Conservation (phyloP, 2,113 vertebrate species). For the Chiloscyllium plagiosum region DNA sequence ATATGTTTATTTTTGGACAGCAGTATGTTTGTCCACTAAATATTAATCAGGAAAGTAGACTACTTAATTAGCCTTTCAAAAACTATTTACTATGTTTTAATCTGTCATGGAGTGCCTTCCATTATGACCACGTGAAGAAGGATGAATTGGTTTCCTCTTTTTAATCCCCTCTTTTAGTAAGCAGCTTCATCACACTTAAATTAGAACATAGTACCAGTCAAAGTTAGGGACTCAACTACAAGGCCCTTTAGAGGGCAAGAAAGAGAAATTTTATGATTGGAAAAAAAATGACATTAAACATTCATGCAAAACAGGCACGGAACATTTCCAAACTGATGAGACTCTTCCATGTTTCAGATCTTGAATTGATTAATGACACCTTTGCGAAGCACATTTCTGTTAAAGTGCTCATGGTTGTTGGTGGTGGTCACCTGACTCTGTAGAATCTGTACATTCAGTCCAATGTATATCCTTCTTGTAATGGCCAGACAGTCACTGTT, state of each 20-base stretch:
- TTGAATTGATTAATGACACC: not conserved
- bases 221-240: too few relatives aligned
- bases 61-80: not conserved
- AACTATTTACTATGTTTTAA: not conserved
- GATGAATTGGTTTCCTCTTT: too few relatives aligned
- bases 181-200: too few relatives aligned
- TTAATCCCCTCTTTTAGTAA: not conserved
- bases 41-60: not conserved
- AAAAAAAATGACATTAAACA: too few relatives aligned
- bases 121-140: not conserved
- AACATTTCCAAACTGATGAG: not conserved
- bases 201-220: too few relatives aligned
- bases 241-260: too few relatives aligned
- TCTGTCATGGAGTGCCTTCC: not conserved
- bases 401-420: not conserved
- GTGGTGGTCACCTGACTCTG: not conserved
- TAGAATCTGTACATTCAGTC: not conserved
- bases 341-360: not conserved
- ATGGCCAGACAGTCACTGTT: too few relatives aligned
- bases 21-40: not conserved
- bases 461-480: too few relatives aligned
- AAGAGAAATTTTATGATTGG: too few relatives aligned
- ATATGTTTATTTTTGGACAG: not conserved
- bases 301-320: not conserved
- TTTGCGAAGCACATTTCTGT: not conserved